Conservation (phyloP, 1,140 invertebrate genomes). For the Drosophila aff. region DNA sequence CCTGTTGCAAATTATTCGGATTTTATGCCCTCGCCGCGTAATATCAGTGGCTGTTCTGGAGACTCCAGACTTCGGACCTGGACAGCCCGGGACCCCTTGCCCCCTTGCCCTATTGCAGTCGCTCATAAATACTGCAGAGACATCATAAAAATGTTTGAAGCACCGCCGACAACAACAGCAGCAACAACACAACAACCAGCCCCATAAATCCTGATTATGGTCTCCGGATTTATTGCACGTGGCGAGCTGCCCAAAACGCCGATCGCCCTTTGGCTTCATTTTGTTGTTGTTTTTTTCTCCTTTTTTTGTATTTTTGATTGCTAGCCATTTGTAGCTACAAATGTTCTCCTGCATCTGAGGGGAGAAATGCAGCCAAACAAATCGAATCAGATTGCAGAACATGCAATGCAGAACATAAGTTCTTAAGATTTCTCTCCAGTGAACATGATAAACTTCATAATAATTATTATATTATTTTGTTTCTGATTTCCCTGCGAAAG, state of each 20-base stretch:
- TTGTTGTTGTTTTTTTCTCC: background rate
- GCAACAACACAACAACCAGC: slow-evolving; percentile 55
- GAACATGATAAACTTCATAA: background rate
- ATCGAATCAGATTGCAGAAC: slow-evolving; percentile 8
- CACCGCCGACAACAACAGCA: slow-evolving; percentile 62
- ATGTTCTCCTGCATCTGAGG: slow-evolving; percentile 3
- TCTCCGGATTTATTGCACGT: slow-evolving; percentile 79
- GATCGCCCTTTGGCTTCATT: slow-evolving; percentile 27
- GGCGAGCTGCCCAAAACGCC: slow-evolving; percentile 41
- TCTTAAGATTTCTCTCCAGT: no score
- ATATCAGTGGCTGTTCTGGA: slow-evolving; percentile 76
- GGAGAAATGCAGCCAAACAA: slow-evolving; percentile 23
- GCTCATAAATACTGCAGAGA: slow-evolving; percentile 83
- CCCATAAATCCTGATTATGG: slow-evolving; percentile 83
- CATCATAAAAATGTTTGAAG: slow-evolving; percentile 84
- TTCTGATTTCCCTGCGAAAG: background rate
- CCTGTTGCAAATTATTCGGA: slow-evolving; percentile 81
- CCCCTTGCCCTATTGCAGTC: slow-evolving; percentile 8
- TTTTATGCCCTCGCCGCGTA: slow-evolving; percentile 74
- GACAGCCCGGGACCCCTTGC: background rate
- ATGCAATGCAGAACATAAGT: background rate
- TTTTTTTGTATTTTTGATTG: slow-evolving; percentile 7
- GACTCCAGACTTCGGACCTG: slow-evolving; percentile 2
- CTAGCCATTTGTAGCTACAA: slow-evolving; percentile 37
- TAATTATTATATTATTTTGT: background rate